A percentile compares a stretch with the other conserved stretches of the same genome.
phyloP scores from a whole-genome alignment of 2,797 vertebrate genomes.

The Bryconaethiops microstoma region DNA sequence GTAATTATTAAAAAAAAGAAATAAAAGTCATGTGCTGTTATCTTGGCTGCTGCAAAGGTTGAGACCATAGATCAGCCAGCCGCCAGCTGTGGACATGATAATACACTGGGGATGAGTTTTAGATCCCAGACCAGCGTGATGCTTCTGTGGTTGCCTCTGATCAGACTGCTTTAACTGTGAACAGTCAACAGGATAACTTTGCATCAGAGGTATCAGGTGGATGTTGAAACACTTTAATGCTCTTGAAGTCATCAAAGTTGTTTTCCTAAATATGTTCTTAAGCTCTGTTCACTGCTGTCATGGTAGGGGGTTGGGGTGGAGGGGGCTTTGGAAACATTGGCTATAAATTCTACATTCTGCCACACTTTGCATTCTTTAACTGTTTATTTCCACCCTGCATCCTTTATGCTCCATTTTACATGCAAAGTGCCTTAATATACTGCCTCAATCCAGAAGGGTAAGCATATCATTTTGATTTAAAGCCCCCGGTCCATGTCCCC shows the following conservation, averaged over 20 bases:
- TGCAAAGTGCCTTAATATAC: conserved; percentile 45
- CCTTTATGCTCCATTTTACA: conserved; percentile 24
- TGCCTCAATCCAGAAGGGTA: conserved; percentile 54
- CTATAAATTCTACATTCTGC: conserved; percentile 27
- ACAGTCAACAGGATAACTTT: conserved; percentile 1
- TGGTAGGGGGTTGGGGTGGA: neutral
- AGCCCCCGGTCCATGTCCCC: conserved; percentile 43
- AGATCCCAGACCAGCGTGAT: neutral
- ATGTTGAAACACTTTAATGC: conserved; percentile 23
- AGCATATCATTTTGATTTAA: conserved; percentile 65
- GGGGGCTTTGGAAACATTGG: neutral
- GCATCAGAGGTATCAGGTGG: neutral
- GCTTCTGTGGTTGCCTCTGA: neutral
- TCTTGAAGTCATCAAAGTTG: conserved; percentile 18
- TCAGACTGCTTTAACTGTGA: conserved; percentile 5
- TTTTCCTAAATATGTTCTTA: conserved; percentile 9
- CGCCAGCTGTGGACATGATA: conserved; percentile 28
- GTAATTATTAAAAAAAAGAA: neutral
- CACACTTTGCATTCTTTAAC: conserved; percentile 9
- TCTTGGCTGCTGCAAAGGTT: conserved; percentile 61
- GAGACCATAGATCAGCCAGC: conserved; percentile 64
- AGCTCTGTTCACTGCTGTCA: neutral
- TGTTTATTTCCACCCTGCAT: conserved; percentile 31
- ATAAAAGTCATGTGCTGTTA: conserved; percentile 60
- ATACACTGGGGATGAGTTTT: neutral